These are phyloP conservation scores for Rotaria sp. DNA, from an alignment of 2,888 invertebrate genomes.

Conservation along the genomic window DNA sequence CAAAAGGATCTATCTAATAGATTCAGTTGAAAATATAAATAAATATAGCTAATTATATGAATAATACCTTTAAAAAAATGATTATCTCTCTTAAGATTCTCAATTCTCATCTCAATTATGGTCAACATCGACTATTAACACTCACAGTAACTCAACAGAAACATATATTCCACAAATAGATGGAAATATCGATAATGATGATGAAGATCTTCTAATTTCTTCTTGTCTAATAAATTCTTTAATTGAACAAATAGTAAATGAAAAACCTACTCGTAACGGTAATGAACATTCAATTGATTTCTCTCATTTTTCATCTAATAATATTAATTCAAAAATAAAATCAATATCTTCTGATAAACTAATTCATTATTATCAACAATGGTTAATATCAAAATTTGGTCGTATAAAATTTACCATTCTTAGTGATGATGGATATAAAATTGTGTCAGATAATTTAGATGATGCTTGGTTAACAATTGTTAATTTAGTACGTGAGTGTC, in stretches of 20 bases:
- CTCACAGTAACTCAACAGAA: background rate
- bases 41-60: too few relatives aligned
- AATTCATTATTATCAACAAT: background rate
- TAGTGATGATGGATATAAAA: constrained; percentile 4
- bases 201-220: background rate
- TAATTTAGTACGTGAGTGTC: background rate
- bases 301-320: background rate
- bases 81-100: too few relatives aligned
- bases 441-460: background rate
- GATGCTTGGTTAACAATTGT: background rate
- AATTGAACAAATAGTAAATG: background rate
- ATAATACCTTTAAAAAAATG: too few relatives aligned
- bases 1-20: too few relatives aligned
- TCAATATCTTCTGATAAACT: background rate
- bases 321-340: background rate
- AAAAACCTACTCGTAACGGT: background rate
- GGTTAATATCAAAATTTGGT: background rate
- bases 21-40: too few relatives aligned
- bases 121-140: too few relatives aligned
- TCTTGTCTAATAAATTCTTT: background rate
- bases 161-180: background rate
- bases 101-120: too few relatives aligned
- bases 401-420: background rate
- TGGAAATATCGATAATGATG: background rate
- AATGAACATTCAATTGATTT: background rate